Base-by-base conservation (phyloP, 2,888 invertebrate genomes). In the Pyrochroa serraticornis region DNA sequence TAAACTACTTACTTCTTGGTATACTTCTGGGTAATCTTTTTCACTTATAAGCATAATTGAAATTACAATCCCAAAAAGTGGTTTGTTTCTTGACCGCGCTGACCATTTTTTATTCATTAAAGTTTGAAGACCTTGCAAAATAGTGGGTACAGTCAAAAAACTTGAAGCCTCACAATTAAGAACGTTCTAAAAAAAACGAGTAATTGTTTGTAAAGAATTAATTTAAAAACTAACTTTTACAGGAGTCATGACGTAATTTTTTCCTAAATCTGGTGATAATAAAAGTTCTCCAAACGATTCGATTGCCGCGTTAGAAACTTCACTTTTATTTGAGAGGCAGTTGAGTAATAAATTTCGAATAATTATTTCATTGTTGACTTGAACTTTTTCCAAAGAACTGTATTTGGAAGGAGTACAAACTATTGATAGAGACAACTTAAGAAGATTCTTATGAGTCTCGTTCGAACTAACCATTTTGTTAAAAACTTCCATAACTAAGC, bases 61-160 rank as follows among this genome's bases (percentile, higher is more conserved):
- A 12, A 60, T 7, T 6, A 51, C 31, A 22, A 60, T 47, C 2
- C 42, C 51, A 35, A 55, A 60, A 14, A 60, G 33, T 9, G 41
- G 14, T 35, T 56, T 60, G 36, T 60, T 60, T 34, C 35, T 46
- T 1, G 60, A 60, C n/a, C 46, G 48, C 13, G n/a, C 41, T 0
- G 45, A 38, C 60, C 60, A 60, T 12, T 60, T 60, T 38, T 55
- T 55, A 22, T 35, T 55, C 34, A 55, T 51, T 9, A 60, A 42
- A 14, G 42, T 51, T 41, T 55, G 48, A 1, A 60, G n/a, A 1
- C 47, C 60, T 10, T 35, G 13, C 10, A 60, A 13, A 32, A 60
- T 34, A n/a, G 39, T 51, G 1, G 14, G n/a, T 2, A 33, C 46
- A 10, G 31, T 42, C 7, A 52, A 30, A 1, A 41, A 43, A 36